Evolutionary conservation across 2,113 vertebrate genomes (phyloP).

Genomic region (Lophius piscatorius): DNA sequence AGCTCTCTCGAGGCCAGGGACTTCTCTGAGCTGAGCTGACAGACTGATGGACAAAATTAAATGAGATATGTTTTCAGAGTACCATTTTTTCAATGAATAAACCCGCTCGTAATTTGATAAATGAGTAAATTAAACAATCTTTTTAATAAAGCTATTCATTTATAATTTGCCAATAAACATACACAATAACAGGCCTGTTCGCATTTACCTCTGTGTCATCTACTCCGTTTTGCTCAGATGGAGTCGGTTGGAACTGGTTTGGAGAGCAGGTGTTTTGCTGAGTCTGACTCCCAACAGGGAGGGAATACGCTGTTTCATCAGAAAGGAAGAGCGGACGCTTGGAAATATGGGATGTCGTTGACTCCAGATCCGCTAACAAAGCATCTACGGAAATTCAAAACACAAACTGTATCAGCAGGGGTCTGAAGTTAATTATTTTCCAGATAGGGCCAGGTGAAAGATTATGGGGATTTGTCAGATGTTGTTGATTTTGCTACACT

Average conservation of each 20-base stretch:
- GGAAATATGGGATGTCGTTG: constrained; percentile 95
- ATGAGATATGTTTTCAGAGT: not conserved
- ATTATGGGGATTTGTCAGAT: not conserved
- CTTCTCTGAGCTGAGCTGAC: constrained; percentile 76
- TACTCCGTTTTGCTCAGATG: constrained; percentile 86
- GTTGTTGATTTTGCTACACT: too few species aligned
- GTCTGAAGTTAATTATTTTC: not conserved
- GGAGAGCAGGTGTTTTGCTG: constrained; percentile 86
- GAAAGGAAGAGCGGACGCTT: constrained; percentile 90
- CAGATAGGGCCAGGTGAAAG: not conserved
- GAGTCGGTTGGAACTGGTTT: constrained; percentile 81
- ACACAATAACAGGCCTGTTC: not conserved
- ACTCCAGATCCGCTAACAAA: constrained; percentile 94
- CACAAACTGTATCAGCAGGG: not conserved
- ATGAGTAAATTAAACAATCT: not conserved
- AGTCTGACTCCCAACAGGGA: constrained; percentile 84
- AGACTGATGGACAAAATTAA: constrained; percentile 59
- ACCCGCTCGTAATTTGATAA: not conserved
- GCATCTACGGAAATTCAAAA: constrained; percentile 81
- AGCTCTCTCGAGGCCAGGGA: constrained; percentile 77
- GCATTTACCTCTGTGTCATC: constrained; percentile 86
- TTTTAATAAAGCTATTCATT: not conserved
- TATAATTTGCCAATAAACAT: not conserved
- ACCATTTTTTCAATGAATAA: not conserved
- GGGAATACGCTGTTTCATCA: constrained; percentile 89